Base-by-base conservation (phyloP, 1,140 invertebrate genomes). In the Drosophila sulfurigaster region DNA sequence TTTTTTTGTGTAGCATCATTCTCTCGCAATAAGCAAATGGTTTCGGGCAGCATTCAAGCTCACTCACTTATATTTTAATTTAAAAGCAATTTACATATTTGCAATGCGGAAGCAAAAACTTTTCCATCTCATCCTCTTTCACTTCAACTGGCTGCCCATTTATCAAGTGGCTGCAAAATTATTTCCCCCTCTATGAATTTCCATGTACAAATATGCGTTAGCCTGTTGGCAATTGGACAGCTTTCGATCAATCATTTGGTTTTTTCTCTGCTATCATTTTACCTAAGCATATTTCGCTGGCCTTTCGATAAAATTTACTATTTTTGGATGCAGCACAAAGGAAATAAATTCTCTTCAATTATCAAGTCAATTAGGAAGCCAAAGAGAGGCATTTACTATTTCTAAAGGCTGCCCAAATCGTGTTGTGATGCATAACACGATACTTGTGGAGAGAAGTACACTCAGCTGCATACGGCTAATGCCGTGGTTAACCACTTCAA, bases 201-300 rank as follows among this genome's bases (percentile, higher is more conserved):
- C 28, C 51, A 52, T 52, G 1, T 7, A 30, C 5, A n/a, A 52
- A 41, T 57, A 56, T 48, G 28, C 11, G n/a, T 30, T 72, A 45
- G 15, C 35, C 15, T 73, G 11, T 56, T 62, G 57, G 48, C 58
- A 32, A 57, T 69, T 70, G 66, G 54, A 57, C 48, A 41, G 52
- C 57, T 16, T 65, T 71, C 77, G 62, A 83, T 83, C 81, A 80
- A 83, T 83, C 81, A 83, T 78, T 54, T 25, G 48, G 38, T 20
- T 30, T 70, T 56, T 35, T 25, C 20, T 3, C 20, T 25, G 20
- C 20, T 25, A 25, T 25, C 20, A 25, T 25, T 25, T 25, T 25
- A 25, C 10, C 28, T 6, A 43, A 43, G 11, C 41, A 43, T 43
- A 41, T 41, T 41, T 41, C 11, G 38, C 10, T 41, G 11, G 7